Percentiles rank a stretch among this genome's conserved stretches.
Conservation (phyloP, 2,888 invertebrate genomes). For the Tupiocoris notatus region DNA sequence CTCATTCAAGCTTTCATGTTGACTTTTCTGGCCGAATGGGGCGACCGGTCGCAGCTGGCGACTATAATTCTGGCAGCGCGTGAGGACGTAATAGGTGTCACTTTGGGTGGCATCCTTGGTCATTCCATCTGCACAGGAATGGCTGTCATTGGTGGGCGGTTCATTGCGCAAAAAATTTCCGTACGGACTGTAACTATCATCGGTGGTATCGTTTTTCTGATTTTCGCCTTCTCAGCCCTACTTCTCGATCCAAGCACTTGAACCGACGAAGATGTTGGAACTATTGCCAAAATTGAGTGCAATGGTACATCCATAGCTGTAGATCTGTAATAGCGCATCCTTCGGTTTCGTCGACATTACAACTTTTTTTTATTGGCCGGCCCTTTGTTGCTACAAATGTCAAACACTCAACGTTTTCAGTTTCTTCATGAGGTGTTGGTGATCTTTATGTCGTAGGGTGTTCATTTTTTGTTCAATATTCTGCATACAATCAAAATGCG, state of each 20-base stretch:
- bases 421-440: too few relatives aligned
- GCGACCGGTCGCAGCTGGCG: slow-evolving; percentile 94
- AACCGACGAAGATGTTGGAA: too few relatives aligned
- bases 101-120: slow-evolving; percentile 89
- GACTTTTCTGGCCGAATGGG: slow-evolving; percentile 99
- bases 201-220: slow-evolving; percentile 91
- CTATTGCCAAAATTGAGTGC: too few relatives aligned
- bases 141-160: slow-evolving; percentile 94
- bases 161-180: slow-evolving; percentile 96
- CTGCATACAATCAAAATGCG: too few relatives aligned
- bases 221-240: slow-evolving; percentile 90
- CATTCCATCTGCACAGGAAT: slow-evolving; percentile 96
- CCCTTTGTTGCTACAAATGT: too few relatives aligned
- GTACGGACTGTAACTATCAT: slow-evolving; percentile 95
- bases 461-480: too few relatives aligned
- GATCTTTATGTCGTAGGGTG: too few relatives aligned
- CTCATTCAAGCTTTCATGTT: slow-evolving; percentile 91
- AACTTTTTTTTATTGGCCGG: too few relatives aligned
- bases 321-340: too few relatives aligned
- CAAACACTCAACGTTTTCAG: too few relatives aligned
- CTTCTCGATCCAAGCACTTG: slow-evolving; percentile 68
- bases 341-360: too few relatives aligned
- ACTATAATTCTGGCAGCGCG: slow-evolving; percentile 96
- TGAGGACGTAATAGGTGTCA: slow-evolving; percentile 92
- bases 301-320: too few relatives aligned